Conservation (phyloP, 2,113 vertebrate genomes). For the Recurvirostra avosetta region DNA sequence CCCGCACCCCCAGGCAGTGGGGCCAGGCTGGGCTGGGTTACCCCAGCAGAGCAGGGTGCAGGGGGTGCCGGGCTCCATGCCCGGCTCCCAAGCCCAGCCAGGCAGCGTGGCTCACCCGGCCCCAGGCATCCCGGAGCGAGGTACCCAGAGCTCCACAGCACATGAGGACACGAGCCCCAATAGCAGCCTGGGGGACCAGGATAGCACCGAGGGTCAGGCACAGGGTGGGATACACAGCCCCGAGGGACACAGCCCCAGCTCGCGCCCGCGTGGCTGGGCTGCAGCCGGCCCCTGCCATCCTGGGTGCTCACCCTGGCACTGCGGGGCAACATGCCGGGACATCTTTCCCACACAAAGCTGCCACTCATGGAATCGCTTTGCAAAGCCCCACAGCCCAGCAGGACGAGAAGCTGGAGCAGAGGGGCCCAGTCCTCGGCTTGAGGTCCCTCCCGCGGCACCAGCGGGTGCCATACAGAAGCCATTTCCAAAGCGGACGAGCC, state of each 20-base stretch:
- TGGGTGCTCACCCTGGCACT: fast-evolving
- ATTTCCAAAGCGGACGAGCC: not conserved
- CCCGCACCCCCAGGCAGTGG: fast-evolving
- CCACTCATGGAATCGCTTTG: not conserved
- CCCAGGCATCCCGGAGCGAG: fast-evolving
- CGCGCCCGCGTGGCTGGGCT: fast-evolving
- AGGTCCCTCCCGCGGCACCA: fast-evolving
- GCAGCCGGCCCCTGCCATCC: fast-evolving
- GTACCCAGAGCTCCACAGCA: not conserved
- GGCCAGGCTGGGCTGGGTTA: not conserved
- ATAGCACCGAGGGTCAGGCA: not conserved
- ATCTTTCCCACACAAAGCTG: not conserved
- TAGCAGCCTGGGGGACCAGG: not conserved
- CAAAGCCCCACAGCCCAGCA: not conserved
- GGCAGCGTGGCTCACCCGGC: not conserved
- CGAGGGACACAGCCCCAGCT: fast-evolving
- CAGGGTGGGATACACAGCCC: not conserved
- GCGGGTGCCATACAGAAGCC: not conserved
- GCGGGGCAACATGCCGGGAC: fast-evolving
- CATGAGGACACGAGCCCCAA: fast-evolving
- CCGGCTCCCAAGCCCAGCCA: not conserved
- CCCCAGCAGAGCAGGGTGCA: fast-evolving
- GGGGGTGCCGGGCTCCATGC: fast-evolving
- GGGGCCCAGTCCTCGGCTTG: fast-evolving
- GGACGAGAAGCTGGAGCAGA: not conserved